These are phyloP conservation scores for Diorhabda sublineata DNA, from an alignment of 1,140 invertebrate species.

Conservation along the genomic window DNA sequence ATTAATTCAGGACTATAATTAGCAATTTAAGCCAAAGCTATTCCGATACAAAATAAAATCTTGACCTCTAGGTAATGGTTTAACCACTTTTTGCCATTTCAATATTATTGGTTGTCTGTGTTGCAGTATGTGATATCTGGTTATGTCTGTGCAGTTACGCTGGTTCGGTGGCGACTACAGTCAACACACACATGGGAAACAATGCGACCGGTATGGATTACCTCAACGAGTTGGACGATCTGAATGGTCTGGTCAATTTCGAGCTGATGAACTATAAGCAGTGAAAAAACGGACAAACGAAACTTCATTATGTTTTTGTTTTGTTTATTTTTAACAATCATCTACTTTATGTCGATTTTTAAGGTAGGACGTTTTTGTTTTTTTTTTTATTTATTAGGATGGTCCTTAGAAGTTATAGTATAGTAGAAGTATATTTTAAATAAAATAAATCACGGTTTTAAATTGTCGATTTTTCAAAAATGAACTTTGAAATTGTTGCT, in stretches of 20 bases:
- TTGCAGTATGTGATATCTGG: constrained; percentile 50
- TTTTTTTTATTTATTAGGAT: constrained; percentile 7
- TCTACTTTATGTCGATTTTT: constrained; percentile 5
- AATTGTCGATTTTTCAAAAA: too few relatives aligned
- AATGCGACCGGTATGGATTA: constrained; percentile 48
- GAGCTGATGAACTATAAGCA: constrained; percentile 39
- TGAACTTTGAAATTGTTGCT: too few relatives aligned
- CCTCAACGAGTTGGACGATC: constrained; percentile 50
- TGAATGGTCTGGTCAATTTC: constrained; percentile 46
- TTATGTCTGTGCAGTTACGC: constrained; percentile 49
- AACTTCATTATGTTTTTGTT: background rate
- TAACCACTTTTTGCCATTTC: constrained; percentile 4
- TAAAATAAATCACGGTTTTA: too few relatives aligned
- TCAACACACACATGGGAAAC: constrained; percentile 34
- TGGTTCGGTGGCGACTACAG: constrained; percentile 39
- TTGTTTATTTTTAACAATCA: constrained; percentile 6
- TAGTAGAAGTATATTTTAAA: too few relatives aligned
- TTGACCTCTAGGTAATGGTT: too few relatives aligned
- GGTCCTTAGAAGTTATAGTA: background rate
- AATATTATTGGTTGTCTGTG: constrained; percentile 41
- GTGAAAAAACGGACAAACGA: background rate
- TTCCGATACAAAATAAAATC: too few relatives aligned
- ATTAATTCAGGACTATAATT: too few relatives aligned
- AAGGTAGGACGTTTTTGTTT: constrained; percentile 7
- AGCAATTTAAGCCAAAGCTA: too few relatives aligned